A percentile compares a stretch with the other conserved stretches of the same genome.
phyloP scores from a whole-genome alignment of 2,888 invertebrate genomes.

The Zeuzera pyrina region DNA sequence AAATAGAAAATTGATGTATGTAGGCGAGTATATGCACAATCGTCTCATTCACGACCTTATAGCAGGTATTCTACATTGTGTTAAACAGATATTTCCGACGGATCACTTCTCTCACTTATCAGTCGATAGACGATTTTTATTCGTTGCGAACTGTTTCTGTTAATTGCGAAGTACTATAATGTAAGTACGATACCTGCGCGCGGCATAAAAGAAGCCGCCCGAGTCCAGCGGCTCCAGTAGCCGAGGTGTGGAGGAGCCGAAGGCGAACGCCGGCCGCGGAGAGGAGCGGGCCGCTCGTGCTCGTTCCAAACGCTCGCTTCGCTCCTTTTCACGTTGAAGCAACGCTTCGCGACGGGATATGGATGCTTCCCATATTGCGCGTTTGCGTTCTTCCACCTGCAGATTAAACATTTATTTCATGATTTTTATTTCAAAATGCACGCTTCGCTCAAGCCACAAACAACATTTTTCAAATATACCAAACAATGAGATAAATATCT shows the following conservation, averaged over 20 bases:
- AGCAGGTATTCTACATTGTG: too few relatives aligned
- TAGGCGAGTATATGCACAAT: too few relatives aligned
- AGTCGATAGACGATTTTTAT: too few relatives aligned
- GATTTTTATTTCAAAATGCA: neutral
- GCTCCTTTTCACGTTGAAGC: slow-evolving; percentile 87
- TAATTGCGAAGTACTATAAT: too few relatives aligned
- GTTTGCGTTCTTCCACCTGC: slow-evolving; percentile 90
- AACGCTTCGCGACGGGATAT: slow-evolving; percentile 89
- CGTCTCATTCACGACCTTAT: too few relatives aligned
- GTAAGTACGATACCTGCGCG: slow-evolving; percentile 77
- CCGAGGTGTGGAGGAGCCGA: slow-evolving; percentile 92
- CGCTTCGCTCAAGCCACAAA: too few relatives aligned
- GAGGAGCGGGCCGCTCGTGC: slow-evolving; percentile 83
- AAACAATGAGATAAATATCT: too few relatives aligned
- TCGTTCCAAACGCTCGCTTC: slow-evolving; percentile 86
- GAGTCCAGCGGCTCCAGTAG: slow-evolving; percentile 88
- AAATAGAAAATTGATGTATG: too few relatives aligned
- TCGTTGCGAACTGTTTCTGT: too few relatives aligned
- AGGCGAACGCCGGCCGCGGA: slow-evolving; percentile 82
- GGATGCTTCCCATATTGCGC: slow-evolving; percentile 91
- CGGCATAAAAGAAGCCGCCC: slow-evolving; percentile 87
- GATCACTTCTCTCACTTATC: too few relatives aligned
- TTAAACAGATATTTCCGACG: too few relatives aligned
- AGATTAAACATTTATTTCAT: neutral
- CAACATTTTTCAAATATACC: too few relatives aligned